phyloP scores from a whole-genome alignment of 53 echinoderm and acorn worm genomes.

The Zoroaster sp. region DNA sequence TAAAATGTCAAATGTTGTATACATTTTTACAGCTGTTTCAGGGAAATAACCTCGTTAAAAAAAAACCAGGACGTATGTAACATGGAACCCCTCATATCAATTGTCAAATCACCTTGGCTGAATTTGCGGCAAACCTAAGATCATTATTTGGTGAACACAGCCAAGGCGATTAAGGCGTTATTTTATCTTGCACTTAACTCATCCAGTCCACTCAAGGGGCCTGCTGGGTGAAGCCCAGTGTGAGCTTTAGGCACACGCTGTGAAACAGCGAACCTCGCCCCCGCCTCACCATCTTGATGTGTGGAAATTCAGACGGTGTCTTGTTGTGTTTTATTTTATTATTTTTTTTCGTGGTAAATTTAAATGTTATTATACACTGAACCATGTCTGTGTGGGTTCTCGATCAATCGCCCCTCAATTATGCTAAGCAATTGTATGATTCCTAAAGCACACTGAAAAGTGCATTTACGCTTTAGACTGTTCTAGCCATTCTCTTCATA shows the following conservation, averaged over 20 bases:
- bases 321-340: too few species aligned
- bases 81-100: not conserved
- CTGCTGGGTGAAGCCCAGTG: slow-evolving; percentile 10
- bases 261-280: not conserved
- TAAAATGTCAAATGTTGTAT: too few species aligned
- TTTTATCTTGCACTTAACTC: slow-evolving; percentile 5
- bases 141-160: not conserved
- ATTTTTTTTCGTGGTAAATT: too few species aligned
- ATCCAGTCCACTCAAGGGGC: not conserved
- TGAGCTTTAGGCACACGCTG: not conserved
- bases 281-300: not conserved
- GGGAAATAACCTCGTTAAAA: not conserved
- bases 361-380: too few species aligned
- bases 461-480: too few species aligned
- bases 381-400: too few species aligned
- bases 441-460: too few species aligned
- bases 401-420: too few species aligned
- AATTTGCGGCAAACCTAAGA: too few species aligned
- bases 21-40: not conserved
- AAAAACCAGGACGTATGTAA: not conserved
- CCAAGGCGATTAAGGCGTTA: not conserved
- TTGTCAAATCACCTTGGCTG: not conserved
- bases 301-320: not conserved
- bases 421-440: too few species aligned
- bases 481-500: too few species aligned